These are phyloP conservation scores for Vulpes ferrilata DNA, from an alignment of 2,113 vertebrate species.

Conservation along the genomic window DNA sequence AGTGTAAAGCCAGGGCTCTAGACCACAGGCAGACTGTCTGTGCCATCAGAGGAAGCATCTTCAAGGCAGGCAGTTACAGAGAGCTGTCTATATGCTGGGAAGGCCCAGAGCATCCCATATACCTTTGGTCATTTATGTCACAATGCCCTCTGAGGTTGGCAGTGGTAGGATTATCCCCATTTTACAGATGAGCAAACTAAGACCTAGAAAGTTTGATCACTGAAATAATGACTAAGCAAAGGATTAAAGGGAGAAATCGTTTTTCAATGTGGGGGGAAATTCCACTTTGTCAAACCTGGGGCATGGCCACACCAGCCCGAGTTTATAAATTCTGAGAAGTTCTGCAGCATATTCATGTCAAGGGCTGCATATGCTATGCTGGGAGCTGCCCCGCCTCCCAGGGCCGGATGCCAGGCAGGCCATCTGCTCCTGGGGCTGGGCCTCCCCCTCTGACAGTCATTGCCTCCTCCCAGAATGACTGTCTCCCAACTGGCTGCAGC, in stretches of 20 bases:
- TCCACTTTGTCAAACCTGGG: neutral
- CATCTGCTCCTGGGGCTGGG: conserved; percentile 67
- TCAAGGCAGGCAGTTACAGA: accelerated
- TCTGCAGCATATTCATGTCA: neutral
- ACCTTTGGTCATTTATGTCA: accelerated
- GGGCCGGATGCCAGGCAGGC: conserved; percentile 62
- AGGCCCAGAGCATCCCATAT: neutral
- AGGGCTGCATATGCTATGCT: neutral
- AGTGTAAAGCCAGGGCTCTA: neutral
- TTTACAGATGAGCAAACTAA: neutral
- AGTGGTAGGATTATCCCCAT: neutral
- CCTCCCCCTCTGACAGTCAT: neutral
- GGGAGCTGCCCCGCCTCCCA: conserved; percentile 23
- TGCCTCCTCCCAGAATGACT: conserved; percentile 15
- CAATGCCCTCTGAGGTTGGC: accelerated
- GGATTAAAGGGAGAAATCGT: neutral
- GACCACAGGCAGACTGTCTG: neutral
- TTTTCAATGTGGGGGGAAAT: neutral
- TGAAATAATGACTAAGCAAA: neutral
- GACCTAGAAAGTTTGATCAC: neutral
- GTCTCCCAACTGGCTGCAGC: conserved; percentile 2
- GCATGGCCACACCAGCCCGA: neutral
- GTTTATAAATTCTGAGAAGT: neutral
- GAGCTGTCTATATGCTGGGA: neutral
- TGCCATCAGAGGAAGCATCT: neutral